These are phyloP conservation scores for Dynastes maya DNA, from an alignment of 2,888 invertebrate genomes.

Conservation along the genomic window DNA sequence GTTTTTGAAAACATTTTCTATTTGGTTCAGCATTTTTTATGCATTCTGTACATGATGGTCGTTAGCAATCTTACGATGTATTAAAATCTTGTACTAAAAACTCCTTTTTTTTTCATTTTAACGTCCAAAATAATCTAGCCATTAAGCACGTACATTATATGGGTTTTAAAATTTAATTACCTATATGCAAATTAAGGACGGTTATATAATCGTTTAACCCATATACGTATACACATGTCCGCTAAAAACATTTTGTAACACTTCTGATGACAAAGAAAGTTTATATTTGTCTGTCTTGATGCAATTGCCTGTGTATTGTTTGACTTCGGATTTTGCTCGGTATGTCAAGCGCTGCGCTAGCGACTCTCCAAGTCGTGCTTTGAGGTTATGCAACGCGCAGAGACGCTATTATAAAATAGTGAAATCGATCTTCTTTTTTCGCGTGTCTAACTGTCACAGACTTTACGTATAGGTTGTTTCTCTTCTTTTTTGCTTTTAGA, in stretches of 20 bases:
- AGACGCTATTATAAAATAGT: slow-evolving; percentile 12
- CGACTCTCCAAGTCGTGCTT: neutral
- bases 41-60: too few relatives aligned
- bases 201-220: slow-evolving; percentile 7
- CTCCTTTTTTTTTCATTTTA: too few relatives aligned
- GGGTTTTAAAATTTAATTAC: slow-evolving; percentile 10
- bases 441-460: neutral
- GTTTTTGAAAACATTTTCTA: too few relatives aligned
- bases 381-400: neutral
- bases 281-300: neutral
- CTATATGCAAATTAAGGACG: slow-evolving; percentile 4
- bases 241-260: slow-evolving; percentile 18
- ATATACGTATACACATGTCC: neutral
- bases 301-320: slow-evolving; percentile 4
- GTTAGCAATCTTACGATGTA: too few relatives aligned
- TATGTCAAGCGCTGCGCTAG: neutral
- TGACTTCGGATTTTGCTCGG: slow-evolving; percentile 5
- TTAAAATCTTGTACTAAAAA: too few relatives aligned
- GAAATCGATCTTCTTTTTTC: slow-evolving; percentile 19
- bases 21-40: too few relatives aligned
- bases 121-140: too few relatives aligned
- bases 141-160: neutral
- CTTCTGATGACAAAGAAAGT: slow-evolving; percentile 19
- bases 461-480: neutral
- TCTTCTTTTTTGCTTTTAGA: neutral